Base-by-base conservation (phyloP, 2,113 vertebrate species). In the Macroglossus sobrinus region DNA sequence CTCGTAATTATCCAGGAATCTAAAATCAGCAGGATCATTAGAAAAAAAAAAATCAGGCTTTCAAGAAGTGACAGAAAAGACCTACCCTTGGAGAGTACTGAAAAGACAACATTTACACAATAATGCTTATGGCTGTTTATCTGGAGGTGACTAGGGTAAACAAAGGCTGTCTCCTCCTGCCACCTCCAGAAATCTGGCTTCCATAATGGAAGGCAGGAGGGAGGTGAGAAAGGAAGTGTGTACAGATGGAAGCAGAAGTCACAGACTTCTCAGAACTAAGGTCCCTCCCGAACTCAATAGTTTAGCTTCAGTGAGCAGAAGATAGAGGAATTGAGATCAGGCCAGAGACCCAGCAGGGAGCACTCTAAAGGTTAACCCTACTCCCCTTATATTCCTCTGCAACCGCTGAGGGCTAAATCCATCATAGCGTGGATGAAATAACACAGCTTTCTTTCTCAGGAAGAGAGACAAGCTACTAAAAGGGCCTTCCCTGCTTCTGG, bases 261-360 rank as follows among this genome's bases (percentile, higher is more conserved):
- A 18, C n/a, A 55, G 40, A 45, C 45, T 81, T 47, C 76, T 95
- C 59, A 80, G 38, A 92, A 84, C 28, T 4, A 21, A 30, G 26
- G 35, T 92, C 69, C 35, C 9, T 92, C 69, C 35, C 9, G 1
- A 69, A 76, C 10, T 43, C 84, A n/a, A 40, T 1, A 66, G 22
- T 71, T 87, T 28, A 75, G 59, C 55, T 66, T 66, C 45, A 50
- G 40, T 26, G 19, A 66, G 15, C 15, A 80, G 40, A 22, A 84
- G 64, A 61, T 16, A 50, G 40, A 91, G 38, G 33, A 45, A 40
- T 14, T 2, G 26, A 57, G 14, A 47, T 15, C 19, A 14, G 28
- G 6, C 71, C 2, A 2, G 24, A 57, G 7, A 33, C 47, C 30
- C 30, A 35, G 24, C 11, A 1, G 15, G 4, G 9, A 1, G 6